Evolutionary conservation across 2,797 vertebrate species (phyloP), one percentile per base, ranked within the genome.

Genomic region (Carapus acus): DNA sequence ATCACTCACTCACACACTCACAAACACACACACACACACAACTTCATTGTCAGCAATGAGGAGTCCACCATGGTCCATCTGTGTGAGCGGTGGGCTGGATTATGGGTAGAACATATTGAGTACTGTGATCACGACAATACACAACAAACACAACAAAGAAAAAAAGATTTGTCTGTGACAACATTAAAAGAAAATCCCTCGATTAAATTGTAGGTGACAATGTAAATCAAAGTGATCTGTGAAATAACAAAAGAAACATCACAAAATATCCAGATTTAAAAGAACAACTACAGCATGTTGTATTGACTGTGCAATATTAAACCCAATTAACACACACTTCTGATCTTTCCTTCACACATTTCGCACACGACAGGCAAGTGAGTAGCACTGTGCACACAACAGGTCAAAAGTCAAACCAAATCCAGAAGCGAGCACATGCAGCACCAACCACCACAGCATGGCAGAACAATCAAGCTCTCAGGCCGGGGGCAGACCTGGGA

Each of bases 401-500:
- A 33, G 43, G 40, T 62, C 53, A 56, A 58, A 57, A 36, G 21
- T 62, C 64, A 77, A 59, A 65, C 14, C 45, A 75, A 59, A 64
- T 50, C 19, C 49, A 67, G 21, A 13, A 41, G 58, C 63, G 77
- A 74, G 61, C 73, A 79, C 81, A 79, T 83, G 84, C 82, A 78
- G 64, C 56, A 80, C 43, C 62, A 89, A 80, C 43, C 62, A 89
- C 77, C 62, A 82, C 74, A 62, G 75, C 58, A 79, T 74, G 70
- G 79, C 66, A 43, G 23, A 51, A 43, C 52, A 67, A n/a, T 49
- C 76, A 70, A 51, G 57, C 67, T 69, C 60, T 65, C 51, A 67
- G 54, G 58, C 53, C 60, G 66, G 54, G 85, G 84, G 84, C 81
- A 91, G 88, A 87, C 86, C 87, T 82, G 81, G 79, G 75, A 59